phyloP scores from a whole-genome alignment of 2,797 vertebrate species.

The Hippopotamyrus pictus region DNA sequence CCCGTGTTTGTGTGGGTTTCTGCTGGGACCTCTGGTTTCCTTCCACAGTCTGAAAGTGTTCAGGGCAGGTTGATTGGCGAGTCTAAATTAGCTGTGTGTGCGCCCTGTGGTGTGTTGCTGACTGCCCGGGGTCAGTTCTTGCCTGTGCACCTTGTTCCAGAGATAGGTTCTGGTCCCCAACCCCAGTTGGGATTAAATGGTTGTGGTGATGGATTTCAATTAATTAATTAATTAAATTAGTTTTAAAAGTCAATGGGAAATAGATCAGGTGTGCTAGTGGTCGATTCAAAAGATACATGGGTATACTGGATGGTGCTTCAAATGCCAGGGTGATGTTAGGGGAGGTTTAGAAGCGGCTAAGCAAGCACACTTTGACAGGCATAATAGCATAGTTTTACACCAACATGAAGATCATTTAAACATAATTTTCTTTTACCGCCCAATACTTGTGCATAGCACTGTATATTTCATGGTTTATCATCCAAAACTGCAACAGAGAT shows the following conservation, averaged over 20 bases:
- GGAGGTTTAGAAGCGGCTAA: neutral
- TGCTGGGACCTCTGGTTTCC: no score
- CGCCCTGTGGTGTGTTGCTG: neutral
- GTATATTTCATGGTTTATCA: neutral
- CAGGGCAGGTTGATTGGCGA: no score
- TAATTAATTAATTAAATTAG: neutral
- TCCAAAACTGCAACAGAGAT: neutral
- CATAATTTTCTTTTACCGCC: neutral
- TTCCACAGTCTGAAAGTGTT: no score
- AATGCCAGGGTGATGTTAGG: neutral
- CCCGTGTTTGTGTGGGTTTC: no score
- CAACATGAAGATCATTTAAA: neutral
- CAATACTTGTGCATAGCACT: neutral
- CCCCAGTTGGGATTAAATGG: neutral
- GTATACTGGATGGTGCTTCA: neutral
- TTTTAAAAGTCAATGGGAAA: neutral
- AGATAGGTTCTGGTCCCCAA: neutral
- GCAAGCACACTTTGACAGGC: neutral
- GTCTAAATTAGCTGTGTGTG: no score
- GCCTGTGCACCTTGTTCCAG: neutral
- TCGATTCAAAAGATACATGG: neutral
- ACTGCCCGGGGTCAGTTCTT: neutral
- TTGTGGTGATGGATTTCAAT: neutral
- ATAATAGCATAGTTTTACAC: neutral
- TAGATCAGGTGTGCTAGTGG: neutral